These are phyloP conservation scores for Cyaniris semiargus DNA, from an alignment of 2,888 invertebrate genomes.

Conservation along the genomic window DNA sequence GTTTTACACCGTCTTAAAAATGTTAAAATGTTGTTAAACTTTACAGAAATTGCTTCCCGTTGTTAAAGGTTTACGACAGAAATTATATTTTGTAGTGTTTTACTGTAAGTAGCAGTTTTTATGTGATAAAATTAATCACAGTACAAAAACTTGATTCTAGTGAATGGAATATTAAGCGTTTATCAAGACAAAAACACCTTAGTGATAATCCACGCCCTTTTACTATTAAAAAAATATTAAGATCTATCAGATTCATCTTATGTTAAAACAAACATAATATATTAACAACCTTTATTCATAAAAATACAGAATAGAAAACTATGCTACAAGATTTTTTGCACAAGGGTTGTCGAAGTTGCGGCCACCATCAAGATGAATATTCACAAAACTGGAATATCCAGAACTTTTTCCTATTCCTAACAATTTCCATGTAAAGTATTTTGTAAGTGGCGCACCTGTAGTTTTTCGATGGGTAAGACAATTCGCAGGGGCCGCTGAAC, in stretches of 20 bases:
- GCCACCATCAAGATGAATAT: background rate
- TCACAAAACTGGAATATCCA: background rate
- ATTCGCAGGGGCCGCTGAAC: constrained; percentile 25
- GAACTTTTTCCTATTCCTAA: background rate
- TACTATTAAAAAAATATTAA: too few relatives aligned
- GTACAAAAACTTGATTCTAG: too few relatives aligned
- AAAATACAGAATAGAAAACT: too few relatives aligned
- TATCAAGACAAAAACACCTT: too few relatives aligned
- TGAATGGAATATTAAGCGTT: too few relatives aligned
- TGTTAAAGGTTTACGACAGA: background rate
- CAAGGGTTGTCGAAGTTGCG: too few relatives aligned
- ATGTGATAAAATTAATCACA: too few relatives aligned
- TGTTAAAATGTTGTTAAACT: constrained; percentile 9
- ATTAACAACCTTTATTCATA: too few relatives aligned
- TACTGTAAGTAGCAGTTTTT: background rate
- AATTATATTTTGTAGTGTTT: constrained; percentile 5
- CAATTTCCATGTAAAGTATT: constrained; percentile 17
- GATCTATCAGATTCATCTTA: too few relatives aligned
- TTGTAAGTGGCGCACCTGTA: constrained; percentile 13
- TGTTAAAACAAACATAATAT: too few relatives aligned
- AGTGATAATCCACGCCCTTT: too few relatives aligned
- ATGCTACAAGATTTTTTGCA: too few relatives aligned
- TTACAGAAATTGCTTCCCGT: background rate
- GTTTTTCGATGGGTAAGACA: constrained; percentile 13
- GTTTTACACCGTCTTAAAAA: background rate